Conservation (phyloP, 1,140 invertebrate genomes). For the Steinernema khuongi region DNA sequence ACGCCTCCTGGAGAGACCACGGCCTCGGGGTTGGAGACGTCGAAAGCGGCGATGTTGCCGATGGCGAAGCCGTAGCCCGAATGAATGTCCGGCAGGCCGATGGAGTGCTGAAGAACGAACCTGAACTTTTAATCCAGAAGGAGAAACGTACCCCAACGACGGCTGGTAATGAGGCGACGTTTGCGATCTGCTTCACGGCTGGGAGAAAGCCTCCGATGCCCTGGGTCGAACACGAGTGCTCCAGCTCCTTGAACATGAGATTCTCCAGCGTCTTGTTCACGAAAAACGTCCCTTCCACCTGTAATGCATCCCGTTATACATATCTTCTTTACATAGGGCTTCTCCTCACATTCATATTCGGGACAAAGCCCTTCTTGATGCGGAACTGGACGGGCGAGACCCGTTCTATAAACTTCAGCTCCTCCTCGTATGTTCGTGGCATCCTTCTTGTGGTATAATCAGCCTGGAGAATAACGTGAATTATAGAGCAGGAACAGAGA, state of each 20-base stretch:
- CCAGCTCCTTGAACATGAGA: slow-evolving; percentile 93
- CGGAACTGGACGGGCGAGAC: slow-evolving; percentile 77
- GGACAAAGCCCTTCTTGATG: slow-evolving; percentile 97
- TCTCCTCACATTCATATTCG: slow-evolving; percentile 86
- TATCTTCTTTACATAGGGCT: neutral
- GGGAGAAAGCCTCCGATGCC: slow-evolving; percentile 91
- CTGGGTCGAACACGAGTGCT: slow-evolving; percentile 74
- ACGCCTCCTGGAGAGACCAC: slow-evolving; percentile 95
- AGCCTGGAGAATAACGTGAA: neutral
- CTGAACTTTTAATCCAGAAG: slow-evolving; percentile 17
- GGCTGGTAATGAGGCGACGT: slow-evolving; percentile 94
- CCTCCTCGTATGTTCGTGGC: slow-evolving; percentile 79
- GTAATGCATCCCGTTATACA: slow-evolving; percentile 29
- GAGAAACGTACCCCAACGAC: slow-evolving; percentile 71
- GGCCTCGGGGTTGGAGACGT: slow-evolving; percentile 81
- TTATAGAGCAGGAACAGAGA: no score
- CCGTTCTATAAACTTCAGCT: slow-evolving; percentile 85
- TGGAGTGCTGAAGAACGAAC: slow-evolving; percentile 61
- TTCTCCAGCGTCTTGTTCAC: slow-evolving; percentile 86
- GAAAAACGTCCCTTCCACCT: slow-evolving; percentile 96
- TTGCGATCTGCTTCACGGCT: slow-evolving; percentile 97
- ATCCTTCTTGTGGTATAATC: slow-evolving; percentile 13
- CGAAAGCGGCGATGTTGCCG: slow-evolving; percentile 99
- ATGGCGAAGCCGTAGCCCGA: slow-evolving; percentile 99
- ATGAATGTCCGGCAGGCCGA: slow-evolving; percentile 93